phyloP scores from a whole-genome alignment of 2,113 vertebrate species.

The Muscicapa adusta region DNA sequence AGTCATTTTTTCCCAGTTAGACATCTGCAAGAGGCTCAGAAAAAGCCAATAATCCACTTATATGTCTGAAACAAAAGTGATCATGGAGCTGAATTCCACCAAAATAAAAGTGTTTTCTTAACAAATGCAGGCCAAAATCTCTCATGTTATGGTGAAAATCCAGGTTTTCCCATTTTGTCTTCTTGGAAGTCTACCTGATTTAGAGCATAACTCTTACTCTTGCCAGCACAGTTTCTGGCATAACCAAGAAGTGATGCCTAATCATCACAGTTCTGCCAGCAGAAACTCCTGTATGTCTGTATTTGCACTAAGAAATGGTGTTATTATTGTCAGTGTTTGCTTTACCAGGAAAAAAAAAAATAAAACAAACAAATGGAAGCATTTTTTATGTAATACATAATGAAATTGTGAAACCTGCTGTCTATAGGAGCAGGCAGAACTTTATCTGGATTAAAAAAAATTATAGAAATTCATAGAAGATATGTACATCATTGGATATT shows the following conservation, averaged over 20 bases:
- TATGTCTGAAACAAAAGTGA: not conserved
- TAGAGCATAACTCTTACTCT: not conserved
- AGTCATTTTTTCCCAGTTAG: not conserved
- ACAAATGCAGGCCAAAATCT: not conserved
- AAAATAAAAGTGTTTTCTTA: not conserved
- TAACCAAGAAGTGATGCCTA: not conserved
- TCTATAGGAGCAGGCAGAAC: not conserved
- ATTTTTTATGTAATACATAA: not conserved
- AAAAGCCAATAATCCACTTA: not conserved
- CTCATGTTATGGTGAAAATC: not conserved
- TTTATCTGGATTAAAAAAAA: constrained; percentile 19
- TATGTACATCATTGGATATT: constrained; percentile 33
- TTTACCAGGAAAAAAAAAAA: not conserved
- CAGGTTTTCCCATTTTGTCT: not conserved
- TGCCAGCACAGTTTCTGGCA: not conserved
- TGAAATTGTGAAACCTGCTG: not conserved
- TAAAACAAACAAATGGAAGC: not conserved
- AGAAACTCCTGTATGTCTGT: not conserved
- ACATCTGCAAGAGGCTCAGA: not conserved
- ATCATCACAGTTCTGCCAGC: not conserved
- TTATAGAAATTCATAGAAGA: constrained; percentile 6
- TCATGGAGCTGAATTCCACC: not conserved
- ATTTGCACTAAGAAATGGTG: not conserved
- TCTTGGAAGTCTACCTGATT: not conserved
- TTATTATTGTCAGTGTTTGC: not conserved